Base-by-base conservation (phyloP, 2,888 invertebrate species). In the Podabrus alpinus region DNA sequence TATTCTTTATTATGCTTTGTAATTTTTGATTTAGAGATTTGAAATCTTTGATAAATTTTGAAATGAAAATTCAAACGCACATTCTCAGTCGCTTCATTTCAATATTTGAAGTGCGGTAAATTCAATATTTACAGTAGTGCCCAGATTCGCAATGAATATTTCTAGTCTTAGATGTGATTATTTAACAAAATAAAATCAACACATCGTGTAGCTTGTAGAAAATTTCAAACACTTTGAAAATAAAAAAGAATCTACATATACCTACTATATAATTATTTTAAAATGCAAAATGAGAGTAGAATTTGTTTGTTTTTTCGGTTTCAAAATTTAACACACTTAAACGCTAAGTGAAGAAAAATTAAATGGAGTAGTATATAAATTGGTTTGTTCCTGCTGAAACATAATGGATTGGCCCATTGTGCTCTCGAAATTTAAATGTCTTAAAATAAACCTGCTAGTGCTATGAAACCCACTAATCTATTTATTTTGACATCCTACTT, bases 1-100 rank as follows among this genome's bases (percentile, higher is more conserved):
- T 85, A 85, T 80, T 86, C 86, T 85, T 85, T 84, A 85, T 86
- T 85, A 85, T 84, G 84, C 85, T 86, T 85, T 82, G 82, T 82
- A 82, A 80, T 83, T 83, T 83, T 83, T 86, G 85, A 86, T 86
- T 86, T 86, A 85, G 85, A 82, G 83, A 83, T 70, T 62, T 62
- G 62, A 64, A 17, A 45, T 45, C 45, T 45, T 45, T 45, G 45
- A 45, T 45, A 45, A 45, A 45, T 45, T 45, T 45, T 45, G 7
- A 45, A 45, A 45, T 45, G n/a, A 45, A 45, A 45, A 45, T 45
- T 45, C 45, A 45, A 45, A 45, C 45, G 45, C 45, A 45, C n/a
- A 45, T 45, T 45, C n/a, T 45, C 45, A 45, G 45, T 45, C 45
- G 45, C n/a, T 45, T 45, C n/a, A 45, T 45, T 45, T 45, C 45